phyloP scores from a whole-genome alignment of 2,797 vertebrate genomes.

The Pteropus rufus region DNA sequence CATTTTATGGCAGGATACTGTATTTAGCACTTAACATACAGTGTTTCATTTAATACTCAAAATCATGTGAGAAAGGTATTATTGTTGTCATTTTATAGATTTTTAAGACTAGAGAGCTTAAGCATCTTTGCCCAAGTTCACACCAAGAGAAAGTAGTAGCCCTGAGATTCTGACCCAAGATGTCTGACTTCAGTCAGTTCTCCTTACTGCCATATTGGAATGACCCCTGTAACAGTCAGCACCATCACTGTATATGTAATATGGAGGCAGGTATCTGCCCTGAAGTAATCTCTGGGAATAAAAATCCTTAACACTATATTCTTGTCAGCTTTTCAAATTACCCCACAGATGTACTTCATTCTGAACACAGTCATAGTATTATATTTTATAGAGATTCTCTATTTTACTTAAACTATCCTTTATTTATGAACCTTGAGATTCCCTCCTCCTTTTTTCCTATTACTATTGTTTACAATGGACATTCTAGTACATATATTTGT shows the following conservation, averaged over 20 bases:
- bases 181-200: background rate
- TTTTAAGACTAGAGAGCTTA: background rate
- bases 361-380: background rate
- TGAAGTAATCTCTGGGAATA: background rate
- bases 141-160: background rate
- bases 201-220: background rate
- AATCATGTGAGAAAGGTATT: background rate
- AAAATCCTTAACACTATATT: background rate
- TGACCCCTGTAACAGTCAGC: background rate
- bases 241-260: rapidly evolving
- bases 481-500: background rate
- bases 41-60: background rate
- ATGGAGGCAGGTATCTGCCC: background rate
- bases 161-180: background rate
- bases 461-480: background rate
- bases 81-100: background rate
- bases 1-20: background rate
- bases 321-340: background rate
- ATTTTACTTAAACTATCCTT: background rate
- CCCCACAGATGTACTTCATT: background rate
- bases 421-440: background rate
- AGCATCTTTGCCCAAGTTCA: background rate
- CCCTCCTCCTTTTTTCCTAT: background rate
- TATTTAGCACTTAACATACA: background rate
- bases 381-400: background rate